Base-by-base conservation (phyloP, 2,113 vertebrate species). In the Pseudorasbora parva region DNA sequence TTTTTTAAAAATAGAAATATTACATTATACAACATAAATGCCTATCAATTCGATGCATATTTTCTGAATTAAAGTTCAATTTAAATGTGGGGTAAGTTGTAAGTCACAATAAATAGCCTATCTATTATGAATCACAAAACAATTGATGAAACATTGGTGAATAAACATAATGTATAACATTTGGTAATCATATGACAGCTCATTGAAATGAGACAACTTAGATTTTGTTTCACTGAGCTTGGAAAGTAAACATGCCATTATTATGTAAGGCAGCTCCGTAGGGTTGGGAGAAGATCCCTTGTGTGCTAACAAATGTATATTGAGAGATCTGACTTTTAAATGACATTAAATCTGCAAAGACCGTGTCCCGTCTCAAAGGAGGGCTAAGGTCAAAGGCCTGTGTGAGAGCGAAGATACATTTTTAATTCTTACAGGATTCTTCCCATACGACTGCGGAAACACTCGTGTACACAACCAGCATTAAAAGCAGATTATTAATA, bases 401-500 rank as follows among this genome's bases (percentile, higher is more conserved):
- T 25, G 8, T 62, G 57, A 78, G 76, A 78, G 41, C 15, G 1
- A 6, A 60, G 57, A 64, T 17, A 66, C 25, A 47, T 30, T 64
- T 66, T 47, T 1, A 74, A 49, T 33, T 43, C 43, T 47, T 47
- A 1, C 59, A 47, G 43, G 23, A 33, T 81, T 69, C 64, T n/a
- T 69, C 30, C 30, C 12, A 69, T 47, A 69, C 64, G 45, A 56
- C 10, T 45, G 33, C 25, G 54, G 33, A 59, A 60, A 60, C 45
- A 64, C 75, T 56, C 17, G 5, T 14, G 5, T 64, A 47, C 60
- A 66, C 45, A 80, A 62, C 10, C 78, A 69, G 79, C 62, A 68
- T 81, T 49, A 37, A 81, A 78, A 62, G 59, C 23, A 27, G 8
- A 68, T 8, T 33, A 80, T 54, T 81, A 47, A 56, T 81, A 71